Evolutionary conservation across 2,888 invertebrate genomes (phyloP).

Genomic region (Hesperia comma): DNA sequence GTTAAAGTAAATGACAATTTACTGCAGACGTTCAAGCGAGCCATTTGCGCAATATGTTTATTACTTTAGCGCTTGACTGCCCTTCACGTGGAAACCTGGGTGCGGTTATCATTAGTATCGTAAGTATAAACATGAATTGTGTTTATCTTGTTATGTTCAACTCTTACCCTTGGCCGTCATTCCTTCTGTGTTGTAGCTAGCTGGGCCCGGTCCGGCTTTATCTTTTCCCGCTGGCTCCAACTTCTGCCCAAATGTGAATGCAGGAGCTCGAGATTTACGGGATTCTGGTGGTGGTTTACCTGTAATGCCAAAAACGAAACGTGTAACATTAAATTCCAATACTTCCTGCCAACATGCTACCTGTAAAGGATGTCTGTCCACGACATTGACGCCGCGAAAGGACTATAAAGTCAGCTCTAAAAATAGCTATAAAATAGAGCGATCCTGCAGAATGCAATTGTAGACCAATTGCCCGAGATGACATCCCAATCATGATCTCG

Average conservation of each 20-base stretch:
- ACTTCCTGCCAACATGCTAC: not conserved
- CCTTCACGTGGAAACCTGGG: slow-evolving; percentile 23
- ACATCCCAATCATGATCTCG: slow-evolving; percentile 28
- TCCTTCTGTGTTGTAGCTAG: slow-evolving; percentile 94
- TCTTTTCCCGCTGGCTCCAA: slow-evolving; percentile 78
- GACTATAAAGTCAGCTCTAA: slow-evolving; percentile 20
- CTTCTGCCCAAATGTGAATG: slow-evolving; percentile 91
- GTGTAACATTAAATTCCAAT: not conserved
- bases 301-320: slow-evolving; percentile 54
- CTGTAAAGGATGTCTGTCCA: not conserved
- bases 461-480: slow-evolving; percentile 27
- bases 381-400: not conserved
- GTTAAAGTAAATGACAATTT: slow-evolving; percentile 27
- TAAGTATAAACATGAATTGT: not conserved
- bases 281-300: slow-evolving; percentile 91
- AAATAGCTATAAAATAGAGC: slow-evolving; percentile 24
- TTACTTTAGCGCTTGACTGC: slow-evolving; percentile 23
- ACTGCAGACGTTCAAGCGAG: slow-evolving; percentile 27
- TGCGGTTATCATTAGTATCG: slow-evolving; percentile 15
- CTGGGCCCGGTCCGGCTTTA: slow-evolving; percentile 93
- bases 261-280: slow-evolving; percentile 90
- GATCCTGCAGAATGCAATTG: slow-evolving; percentile 27
- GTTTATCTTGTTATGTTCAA: slow-evolving; percentile 12
- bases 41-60: slow-evolving; percentile 29
- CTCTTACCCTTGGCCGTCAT: slow-evolving; percentile 90